phyloP scores from a whole-genome alignment of 2,797 vertebrate genomes.

The Thripadectes ignobilis region DNA sequence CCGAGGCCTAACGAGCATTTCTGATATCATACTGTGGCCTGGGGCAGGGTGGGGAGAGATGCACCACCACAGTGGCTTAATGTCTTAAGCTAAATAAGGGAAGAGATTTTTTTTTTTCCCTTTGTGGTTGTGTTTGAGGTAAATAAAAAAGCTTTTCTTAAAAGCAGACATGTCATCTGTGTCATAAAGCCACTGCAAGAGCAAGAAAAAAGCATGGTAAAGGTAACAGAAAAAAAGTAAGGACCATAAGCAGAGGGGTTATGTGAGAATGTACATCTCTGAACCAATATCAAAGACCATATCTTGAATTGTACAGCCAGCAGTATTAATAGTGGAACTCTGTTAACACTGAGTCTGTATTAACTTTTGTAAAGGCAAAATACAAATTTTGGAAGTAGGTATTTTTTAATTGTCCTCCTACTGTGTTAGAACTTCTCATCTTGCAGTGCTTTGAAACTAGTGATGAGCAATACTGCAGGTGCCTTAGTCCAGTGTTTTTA shows the following conservation, averaged over 20 bases:
- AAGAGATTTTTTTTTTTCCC: background rate
- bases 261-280: background rate
- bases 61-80: background rate
- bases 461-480: background rate
- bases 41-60: background rate
- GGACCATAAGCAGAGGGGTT: background rate
- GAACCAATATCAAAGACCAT: fast-evolving
- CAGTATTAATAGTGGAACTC: background rate
- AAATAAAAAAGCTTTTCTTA: background rate
- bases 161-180: background rate
- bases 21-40: background rate
- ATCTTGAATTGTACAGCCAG: background rate
- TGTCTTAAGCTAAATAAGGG: background rate
- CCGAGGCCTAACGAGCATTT: fast-evolving
- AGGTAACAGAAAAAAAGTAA: background rate
- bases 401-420: background rate
- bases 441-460: background rate
- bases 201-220: background rate
- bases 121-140: background rate
- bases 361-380: background rate
- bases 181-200: background rate
- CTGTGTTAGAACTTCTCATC: background rate
- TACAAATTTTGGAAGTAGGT: background rate
- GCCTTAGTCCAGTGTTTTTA: background rate
- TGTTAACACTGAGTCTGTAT: background rate